These are phyloP conservation scores for Calonectris borealis DNA, from an alignment of 2,113 vertebrate species.

Conservation along the genomic window DNA sequence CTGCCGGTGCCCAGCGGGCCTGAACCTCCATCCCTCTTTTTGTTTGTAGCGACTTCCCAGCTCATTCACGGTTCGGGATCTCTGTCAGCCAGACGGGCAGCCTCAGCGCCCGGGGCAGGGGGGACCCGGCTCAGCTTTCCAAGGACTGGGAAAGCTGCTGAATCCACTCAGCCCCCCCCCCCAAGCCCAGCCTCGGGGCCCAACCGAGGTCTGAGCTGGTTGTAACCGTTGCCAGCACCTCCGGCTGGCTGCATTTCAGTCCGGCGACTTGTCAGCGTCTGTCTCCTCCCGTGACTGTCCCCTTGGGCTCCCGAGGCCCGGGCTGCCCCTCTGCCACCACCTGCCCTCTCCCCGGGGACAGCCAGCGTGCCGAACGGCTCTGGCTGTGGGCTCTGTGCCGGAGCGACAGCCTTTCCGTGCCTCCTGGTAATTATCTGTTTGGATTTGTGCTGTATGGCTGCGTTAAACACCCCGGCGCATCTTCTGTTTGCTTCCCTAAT, in stretches of 20 bases:
- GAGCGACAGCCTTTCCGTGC: not conserved
- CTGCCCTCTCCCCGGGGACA: not conserved
- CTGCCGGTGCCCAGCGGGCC: not conserved
- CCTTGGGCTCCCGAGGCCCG: not conserved
- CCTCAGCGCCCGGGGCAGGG: not conserved
- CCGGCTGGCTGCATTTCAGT: not conserved
- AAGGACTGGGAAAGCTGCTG: not conserved
- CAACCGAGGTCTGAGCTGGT: not conserved
- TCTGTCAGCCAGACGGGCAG: not conserved
- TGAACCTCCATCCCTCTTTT: rapidly evolving
- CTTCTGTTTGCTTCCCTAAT: not conserved
- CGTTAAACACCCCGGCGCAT: not conserved
- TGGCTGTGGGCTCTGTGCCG: not conserved
- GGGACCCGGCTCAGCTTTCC: not conserved
- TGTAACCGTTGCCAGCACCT: not conserved
- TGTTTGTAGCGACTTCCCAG: not conserved
- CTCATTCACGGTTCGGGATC: not conserved
- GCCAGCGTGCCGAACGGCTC: not conserved
- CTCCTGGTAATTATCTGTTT: not conserved
- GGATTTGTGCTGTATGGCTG: not conserved
- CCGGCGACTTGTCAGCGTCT: not conserved
- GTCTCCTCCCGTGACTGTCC: not conserved
- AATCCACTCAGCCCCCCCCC: not conserved
- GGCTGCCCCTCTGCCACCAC: slow-evolving; percentile 1
- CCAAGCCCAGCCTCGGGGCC: not conserved